These are phyloP conservation scores for Oxygymnocypris stewartii DNA, from an alignment of 2,113 vertebrate species.

Conservation along the genomic window DNA sequence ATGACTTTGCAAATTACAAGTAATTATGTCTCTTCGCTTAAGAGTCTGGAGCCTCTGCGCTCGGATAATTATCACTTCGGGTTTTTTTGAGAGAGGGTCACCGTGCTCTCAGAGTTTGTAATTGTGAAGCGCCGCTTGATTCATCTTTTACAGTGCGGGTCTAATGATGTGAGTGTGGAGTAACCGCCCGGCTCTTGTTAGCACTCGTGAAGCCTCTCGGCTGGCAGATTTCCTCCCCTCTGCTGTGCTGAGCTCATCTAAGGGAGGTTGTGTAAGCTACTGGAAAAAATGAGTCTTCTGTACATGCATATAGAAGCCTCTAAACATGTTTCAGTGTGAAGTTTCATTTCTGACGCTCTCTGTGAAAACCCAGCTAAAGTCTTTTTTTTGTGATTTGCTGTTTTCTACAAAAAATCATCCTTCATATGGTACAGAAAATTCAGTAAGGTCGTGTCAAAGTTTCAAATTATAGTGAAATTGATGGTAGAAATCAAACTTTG, in stretches of 20 bases:
- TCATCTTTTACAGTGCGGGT: background rate
- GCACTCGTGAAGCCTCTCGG: background rate
- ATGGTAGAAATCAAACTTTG: too few species aligned
- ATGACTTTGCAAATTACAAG: background rate
- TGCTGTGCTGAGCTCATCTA: background rate
- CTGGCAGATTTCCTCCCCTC: background rate
- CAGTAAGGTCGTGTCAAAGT: too few species aligned
- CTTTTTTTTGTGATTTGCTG: too few species aligned
- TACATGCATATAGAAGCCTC: background rate
- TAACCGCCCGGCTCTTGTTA: background rate
- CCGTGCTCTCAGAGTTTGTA: conserved; percentile 8
- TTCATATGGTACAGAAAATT: too few species aligned
- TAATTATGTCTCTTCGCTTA: background rate
- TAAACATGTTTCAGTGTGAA: background rate
- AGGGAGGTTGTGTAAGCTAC: background rate
- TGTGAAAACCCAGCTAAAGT: too few species aligned
- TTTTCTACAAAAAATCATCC: too few species aligned
- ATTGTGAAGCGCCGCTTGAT: conserved; percentile 6
- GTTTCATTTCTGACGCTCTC: background rate
- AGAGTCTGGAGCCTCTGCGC: background rate
- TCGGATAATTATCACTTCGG: background rate
- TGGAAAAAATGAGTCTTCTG: background rate
- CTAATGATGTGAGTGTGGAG: conserved; percentile 7
- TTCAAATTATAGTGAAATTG: too few species aligned
- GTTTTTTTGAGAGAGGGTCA: conserved; percentile 10